Base-by-base conservation (phyloP, 2,113 vertebrate species). In the Macroglossus sobrinus region DNA sequence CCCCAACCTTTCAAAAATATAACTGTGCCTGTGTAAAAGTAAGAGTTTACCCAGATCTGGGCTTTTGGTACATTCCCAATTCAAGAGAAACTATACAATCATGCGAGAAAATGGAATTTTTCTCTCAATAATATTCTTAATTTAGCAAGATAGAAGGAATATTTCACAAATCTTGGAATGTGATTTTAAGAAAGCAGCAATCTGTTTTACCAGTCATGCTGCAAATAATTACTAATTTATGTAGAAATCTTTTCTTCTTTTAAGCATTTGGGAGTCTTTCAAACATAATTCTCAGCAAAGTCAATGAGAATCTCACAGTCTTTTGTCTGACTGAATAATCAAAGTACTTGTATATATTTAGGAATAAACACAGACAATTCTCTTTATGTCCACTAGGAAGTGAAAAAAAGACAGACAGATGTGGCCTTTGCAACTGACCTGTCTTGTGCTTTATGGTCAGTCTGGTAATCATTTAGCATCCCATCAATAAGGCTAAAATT, bases 401-500 rank as follows among this genome's bases (percentile, higher is more conserved):
- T 47, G 38, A 75, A 35, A 55, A 71, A 76, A 84, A 4, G 33
- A 33, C 13, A 92, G 63, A 59, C n/a, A 68, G 24, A 47, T 85
- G 15, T 68, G 75, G 78, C 72, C 57, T 94, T 96, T 94, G 50
- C 21, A 80, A 18, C 86, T 97, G 61, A 68, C 95, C 57, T 68
- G 75, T 69, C 84, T 85, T 95, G 26, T 92, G 38, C 91, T 94
- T 96, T 96, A 72, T 97, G 85, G 38, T 96, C 95, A 94, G 75
- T 81, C 59, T 94, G 68, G 61, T 86, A 90, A 93, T 93, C 91
- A 89, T 85, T 91, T 97, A 97, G 96, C 88, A 63, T 81, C 47
- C 85, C 81, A 92, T 98, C 93, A 95, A 74, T 97, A 92, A 76
- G 81, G 30, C 30, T 97, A 89, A 97, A 98, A 96, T 79, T 90